Evolutionary conservation across 92 coral and sea anemone species (phyloP), one percentile per base, ranked within the genome.

Genomic region (Desmophyllum pertusum): DNA sequence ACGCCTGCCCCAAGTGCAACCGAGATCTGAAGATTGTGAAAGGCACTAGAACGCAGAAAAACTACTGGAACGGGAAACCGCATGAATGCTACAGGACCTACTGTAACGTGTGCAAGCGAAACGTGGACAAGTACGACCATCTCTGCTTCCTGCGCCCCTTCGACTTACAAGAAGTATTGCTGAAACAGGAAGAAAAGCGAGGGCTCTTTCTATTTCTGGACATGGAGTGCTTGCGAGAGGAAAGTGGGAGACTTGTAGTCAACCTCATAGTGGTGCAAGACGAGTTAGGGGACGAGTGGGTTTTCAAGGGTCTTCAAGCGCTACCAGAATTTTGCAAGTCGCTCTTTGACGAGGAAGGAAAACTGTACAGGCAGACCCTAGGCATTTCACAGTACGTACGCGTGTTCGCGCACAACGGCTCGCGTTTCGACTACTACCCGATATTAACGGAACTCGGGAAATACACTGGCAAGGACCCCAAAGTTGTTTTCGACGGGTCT

Each of bases 371-470:
- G 0, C n/a, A 23, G n/a, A 52, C 59, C 3, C 36, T 29, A 35
- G 29, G 51, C 10, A 68, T 31, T 27, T 14, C 39, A 31, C 4
- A 35, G 18, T 66, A 11, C 15, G 71, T 15, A 2, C 17, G 41
- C 5, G 4, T 83, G 6, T 55, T 83, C 5, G 87, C 87, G 0
- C 87, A 74, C 59, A 83, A 83, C 70, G 29, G 68, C 18, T 9
- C 21, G 40, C 61, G 75, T 10, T 80, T 39, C 30, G 84, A 80
- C 52, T 80, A 69, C 37, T 80, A 40, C 23, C 77, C 77, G 6
- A 40, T 81, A 19, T 3, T 55, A 17, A 65, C 41, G 38, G 27
- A 73, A 46, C 14, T 81, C 0, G 21, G 14, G 10, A 33, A 11
- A 2, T 39, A 69, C 15, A 43, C 23, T 23, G 68, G 77, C 1